Evolutionary conservation across 2,888 invertebrate genomes (phyloP), one percentile per base, ranked within the genome.

Genomic region (Mayetiola destructor): DNA sequence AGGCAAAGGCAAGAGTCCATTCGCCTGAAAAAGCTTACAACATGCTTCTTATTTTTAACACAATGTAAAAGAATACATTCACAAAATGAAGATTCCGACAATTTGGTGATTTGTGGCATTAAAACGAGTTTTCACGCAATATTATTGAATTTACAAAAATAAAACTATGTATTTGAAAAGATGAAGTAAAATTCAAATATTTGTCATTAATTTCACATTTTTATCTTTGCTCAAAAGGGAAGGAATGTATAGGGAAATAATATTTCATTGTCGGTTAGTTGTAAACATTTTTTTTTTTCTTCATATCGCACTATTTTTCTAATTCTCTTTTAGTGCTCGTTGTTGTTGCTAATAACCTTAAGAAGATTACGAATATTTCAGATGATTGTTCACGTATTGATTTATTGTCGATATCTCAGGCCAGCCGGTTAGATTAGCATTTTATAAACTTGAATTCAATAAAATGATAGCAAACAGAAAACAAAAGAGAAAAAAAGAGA

Each of bases 401-500:
- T 48, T 48, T 48, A 48, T 42, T 48, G 48, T 48, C 27, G 48
- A 8, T 48, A 14, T 27, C n/a, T n/a, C n/a, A n/a, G n/a, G n/a
- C 23, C 16, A 48, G 48, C 48, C 48, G 48, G 48, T 48, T 48
- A 27, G 20, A 27, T 48, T 27, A 48, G 48, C 48, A 48, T 48
- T 48, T 48, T 48, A 48, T 27, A 48, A 48, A 27, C 48, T 48
- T 48, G 27, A 48, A n/a, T n/a, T n/a, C n/a, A n/a, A n/a, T n/a
- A n/a, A n/a, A n/a, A n/a, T n/a, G n/a, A n/a, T n/a, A n/a, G n/a
- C n/a, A n/a, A n/a, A n/a, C n/a, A n/a, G n/a, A n/a, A n/a, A n/a
- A n/a, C n/a, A n/a, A n/a, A n/a, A n/a, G n/a, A n/a, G n/a, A n/a
- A n/a, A n/a, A n/a, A n/a, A n/a, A n/a, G n/a, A n/a, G n/a, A n/a